These are phyloP conservation scores for human DNA, from an alignment of 2,113 vertebrate species.

Conservation along the genomic window GRCh38 chr17:30451501-30452000, in stretches of 20 bases:
- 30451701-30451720: slow-evolving; percentile 91
- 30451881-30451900: slow-evolving; percentile 17
- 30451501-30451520: not conserved
- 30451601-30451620: slow-evolving; percentile 46
- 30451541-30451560: slow-evolving; percentile 34
- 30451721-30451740: slow-evolving; percentile 95
- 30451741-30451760: slow-evolving; percentile 97
- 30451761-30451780: slow-evolving; percentile 91
- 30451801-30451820: slow-evolving; percentile 89
- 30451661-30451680: not conserved
- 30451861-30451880: not conserved
- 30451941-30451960: slow-evolving; percentile 17
- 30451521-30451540: slow-evolving; percentile 11
- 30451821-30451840: slow-evolving; percentile 95
- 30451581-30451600: slow-evolving; percentile 2
- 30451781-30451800: slow-evolving; percentile 88
- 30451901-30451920: not conserved
- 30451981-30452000: slow-evolving; percentile 21
- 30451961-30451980: not conserved
- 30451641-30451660: not conserved
- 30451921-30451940: not conserved
- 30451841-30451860: slow-evolving; percentile 88
- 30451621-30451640: not conserved
- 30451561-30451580: slow-evolving; percentile 16
- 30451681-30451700: slow-evolving; percentile 49